A percentile compares a stretch with the other conserved stretches of the same genome.
These are phyloP conservation scores for Ramphastos sulfuratus DNA, from an alignment of 2,113 vertebrate genomes.

Conservation along the genomic window DNA sequence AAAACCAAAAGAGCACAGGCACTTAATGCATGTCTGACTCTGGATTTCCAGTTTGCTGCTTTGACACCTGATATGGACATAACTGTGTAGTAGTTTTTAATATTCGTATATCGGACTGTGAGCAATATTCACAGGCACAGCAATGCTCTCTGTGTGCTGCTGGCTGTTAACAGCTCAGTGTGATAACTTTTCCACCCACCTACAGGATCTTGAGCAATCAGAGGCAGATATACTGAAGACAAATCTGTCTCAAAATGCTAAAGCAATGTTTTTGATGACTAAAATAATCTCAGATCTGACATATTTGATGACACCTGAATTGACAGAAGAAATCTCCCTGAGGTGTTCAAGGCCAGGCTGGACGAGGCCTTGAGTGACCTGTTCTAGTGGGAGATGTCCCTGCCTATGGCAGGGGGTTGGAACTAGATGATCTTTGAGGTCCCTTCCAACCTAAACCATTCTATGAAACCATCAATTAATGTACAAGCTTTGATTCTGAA, in stretches of 20 bases:
- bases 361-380: no score
- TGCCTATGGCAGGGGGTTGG: no score
- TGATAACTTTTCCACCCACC: not conserved
- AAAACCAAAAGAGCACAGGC: not conserved
- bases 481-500: not conserved
- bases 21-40: not conserved
- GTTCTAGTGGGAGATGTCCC: no score
- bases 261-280: not conserved
- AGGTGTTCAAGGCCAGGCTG: no score
- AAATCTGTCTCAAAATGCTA: not conserved
- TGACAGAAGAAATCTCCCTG: not conserved
- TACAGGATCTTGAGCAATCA: not conserved
- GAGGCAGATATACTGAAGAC: not conserved
- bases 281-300: not conserved
- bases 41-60: not conserved
- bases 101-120: not conserved
- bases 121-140: not conserved
- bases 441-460: no score
- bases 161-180: not conserved
- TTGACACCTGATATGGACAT: not conserved
- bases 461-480: not conserved
- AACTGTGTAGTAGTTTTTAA: not conserved
- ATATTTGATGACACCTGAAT: not conserved
- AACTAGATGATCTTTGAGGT: no score
- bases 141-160: not conserved